Percentiles rank a stretch among this genome's conserved stretches.
Evolutionary conservation across 2,113 vertebrate genomes (phyloP).

Genomic region (Dendrocopos noguchii): DNA sequence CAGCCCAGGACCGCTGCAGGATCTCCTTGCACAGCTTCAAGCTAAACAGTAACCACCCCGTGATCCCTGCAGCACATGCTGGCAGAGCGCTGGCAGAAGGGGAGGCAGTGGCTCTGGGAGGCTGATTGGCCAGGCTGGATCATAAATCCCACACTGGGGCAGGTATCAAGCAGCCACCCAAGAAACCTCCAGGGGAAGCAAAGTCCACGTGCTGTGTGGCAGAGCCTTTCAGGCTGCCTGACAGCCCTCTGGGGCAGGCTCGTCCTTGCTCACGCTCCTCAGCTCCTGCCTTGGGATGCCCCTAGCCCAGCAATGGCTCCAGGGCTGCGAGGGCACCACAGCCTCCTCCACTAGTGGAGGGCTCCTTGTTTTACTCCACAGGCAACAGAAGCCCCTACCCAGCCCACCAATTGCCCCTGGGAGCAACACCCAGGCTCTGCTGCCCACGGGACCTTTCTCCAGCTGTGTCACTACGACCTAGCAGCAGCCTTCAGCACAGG

Average conservation of each 20-base stretch:
- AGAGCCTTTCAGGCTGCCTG: neutral
- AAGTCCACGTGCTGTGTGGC: rapidly evolving
- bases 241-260: neutral
- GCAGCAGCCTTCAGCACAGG: neutral
- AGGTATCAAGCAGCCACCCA: neutral
- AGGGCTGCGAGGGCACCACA: neutral
- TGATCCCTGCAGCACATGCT: rapidly evolving
- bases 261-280: neutral
- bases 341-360: rapidly evolving
- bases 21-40: neutral
- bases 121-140: neutral
- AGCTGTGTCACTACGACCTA: neutral
- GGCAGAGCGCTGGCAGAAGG: neutral
- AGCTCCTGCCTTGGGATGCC: neutral
- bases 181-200: neutral
- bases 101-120: neutral
- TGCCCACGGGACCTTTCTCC: neutral
- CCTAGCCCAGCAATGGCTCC: rapidly evolving
- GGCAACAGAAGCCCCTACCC: neutral
- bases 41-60: neutral
- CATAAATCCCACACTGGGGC: rapidly evolving
- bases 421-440: neutral
- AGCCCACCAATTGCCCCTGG: rapidly evolving
- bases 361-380: neutral
- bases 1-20: neutral